These are phyloP conservation scores for Carassius auratus DNA, from an alignment of 2,113 vertebrate genomes.

Conservation along the genomic window DNA sequence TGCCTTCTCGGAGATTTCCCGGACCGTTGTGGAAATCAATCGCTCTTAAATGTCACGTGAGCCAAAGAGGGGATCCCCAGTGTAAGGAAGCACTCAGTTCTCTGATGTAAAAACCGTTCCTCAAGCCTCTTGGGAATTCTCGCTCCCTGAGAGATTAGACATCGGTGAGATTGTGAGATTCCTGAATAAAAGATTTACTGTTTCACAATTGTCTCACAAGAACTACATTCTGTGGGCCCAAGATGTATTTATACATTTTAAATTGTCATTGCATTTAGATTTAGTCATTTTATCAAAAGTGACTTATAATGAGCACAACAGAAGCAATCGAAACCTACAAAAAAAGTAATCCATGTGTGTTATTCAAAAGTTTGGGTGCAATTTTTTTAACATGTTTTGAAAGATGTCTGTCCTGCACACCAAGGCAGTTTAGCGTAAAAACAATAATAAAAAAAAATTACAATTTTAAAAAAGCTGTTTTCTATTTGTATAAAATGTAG, in stretches of 20 bases:
- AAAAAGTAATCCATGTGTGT: neutral
- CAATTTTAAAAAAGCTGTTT: too few relatives aligned
- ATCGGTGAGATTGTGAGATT: constrained; percentile 8
- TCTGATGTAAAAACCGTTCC: neutral
- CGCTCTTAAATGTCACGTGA: neutral
- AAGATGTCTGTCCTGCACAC: neutral
- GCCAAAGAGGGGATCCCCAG: constrained; percentile 50
- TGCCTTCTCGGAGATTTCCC: neutral
- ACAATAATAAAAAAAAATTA: too few relatives aligned
- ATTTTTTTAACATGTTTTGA: neutral
- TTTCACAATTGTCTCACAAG: neutral
- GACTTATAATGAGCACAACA: too few relatives aligned
- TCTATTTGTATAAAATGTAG: too few relatives aligned
- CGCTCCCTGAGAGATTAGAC: neutral
- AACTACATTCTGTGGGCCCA: neutral
- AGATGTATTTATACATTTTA: neutral
- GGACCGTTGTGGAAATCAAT: neutral
- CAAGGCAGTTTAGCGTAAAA: neutral
- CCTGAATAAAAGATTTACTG: constrained; percentile 7
- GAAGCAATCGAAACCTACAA: too few relatives aligned
- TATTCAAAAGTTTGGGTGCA: neutral
- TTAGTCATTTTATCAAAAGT: too few relatives aligned
- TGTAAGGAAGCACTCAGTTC: constrained; percentile 8
- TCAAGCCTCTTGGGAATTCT: neutral
- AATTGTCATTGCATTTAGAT: neutral